Conservation (phyloP, 2,888 invertebrate genomes). For the Drosophila nigritarsus region DNA sequence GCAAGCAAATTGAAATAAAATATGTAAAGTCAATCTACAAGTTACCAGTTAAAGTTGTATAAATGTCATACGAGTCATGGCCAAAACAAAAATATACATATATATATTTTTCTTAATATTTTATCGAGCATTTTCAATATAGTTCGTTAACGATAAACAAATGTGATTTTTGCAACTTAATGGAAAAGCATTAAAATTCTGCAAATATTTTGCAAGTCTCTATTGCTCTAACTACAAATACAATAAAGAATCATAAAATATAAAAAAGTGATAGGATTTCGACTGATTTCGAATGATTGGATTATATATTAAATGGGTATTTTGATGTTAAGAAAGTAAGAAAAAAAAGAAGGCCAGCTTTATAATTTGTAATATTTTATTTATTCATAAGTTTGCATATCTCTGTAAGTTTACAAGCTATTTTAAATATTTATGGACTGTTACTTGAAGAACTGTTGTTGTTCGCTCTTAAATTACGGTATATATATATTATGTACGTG, state of each 20-base stretch:
- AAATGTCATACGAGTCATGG: constrained; percentile 57
- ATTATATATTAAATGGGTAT: neutral
- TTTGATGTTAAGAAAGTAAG: neutral
- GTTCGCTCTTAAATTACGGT: constrained; percentile 54
- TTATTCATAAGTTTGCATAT: constrained; percentile 67
- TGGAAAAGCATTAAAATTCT: constrained; percentile 13
- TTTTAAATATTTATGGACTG: constrained; percentile 77
- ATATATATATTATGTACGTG: constrained; percentile 48
- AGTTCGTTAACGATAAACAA: constrained; percentile 10
- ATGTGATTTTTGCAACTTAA: constrained; percentile 37
- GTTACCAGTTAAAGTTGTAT: constrained; percentile 61
- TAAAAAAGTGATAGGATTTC: neutral
- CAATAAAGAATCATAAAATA: constrained; percentile 19
- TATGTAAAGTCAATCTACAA: constrained; percentile 55
- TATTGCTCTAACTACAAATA: constrained; percentile 16
- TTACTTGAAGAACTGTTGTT: constrained; percentile 67
- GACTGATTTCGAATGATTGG: neutral
- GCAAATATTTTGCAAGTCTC: constrained; percentile 31
- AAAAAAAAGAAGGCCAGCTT: neutral
- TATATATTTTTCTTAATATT: constrained; percentile 64
- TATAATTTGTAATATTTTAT: constrained; percentile 57
- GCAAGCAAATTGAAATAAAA: constrained; percentile 67
- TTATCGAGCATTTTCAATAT: constrained; percentile 32
- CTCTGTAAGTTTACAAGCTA: constrained; percentile 71
- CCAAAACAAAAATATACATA: constrained; percentile 38